A percentile compares a stretch with the other conserved stretches of the same genome.
Conservation (phyloP, 2,113 vertebrate species). For the Paramormyrops kingsleyae region DNA sequence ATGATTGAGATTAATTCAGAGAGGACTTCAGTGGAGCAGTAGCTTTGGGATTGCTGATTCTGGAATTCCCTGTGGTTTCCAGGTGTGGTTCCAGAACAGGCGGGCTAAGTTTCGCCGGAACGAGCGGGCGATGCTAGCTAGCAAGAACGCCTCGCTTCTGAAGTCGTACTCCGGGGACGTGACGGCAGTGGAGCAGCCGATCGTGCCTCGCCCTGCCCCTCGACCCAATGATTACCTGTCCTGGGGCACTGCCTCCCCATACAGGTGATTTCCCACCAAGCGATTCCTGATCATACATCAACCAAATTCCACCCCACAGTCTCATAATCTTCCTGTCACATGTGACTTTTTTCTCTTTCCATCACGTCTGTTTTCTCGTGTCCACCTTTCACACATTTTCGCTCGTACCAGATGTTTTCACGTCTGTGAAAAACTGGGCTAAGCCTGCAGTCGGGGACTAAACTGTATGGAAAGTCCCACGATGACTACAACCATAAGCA, state of each 20-base stretch:
- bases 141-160: conserved; percentile 92
- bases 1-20: neutral
- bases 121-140: conserved; percentile 94
- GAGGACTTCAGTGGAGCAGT: neutral
- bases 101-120: conserved; percentile 95
- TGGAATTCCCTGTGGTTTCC: neutral
- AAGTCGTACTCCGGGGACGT: conserved; percentile 94
- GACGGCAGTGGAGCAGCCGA: conserved; percentile 93
- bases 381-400: neutral
- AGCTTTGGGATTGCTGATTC: neutral
- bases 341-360: neutral
- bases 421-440: neutral
- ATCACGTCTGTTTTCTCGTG: neutral
- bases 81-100: conserved; percentile 99
- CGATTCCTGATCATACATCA: neutral
- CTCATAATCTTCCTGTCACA: neutral
- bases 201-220: conserved; percentile 87
- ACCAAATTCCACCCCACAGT: neutral
- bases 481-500: neutral
- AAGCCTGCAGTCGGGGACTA: neutral
- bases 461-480: neutral
- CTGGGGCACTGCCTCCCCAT: conserved; percentile 89
- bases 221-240: conserved; percentile 92
- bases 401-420: neutral
- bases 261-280: conserved; percentile 69